Evolutionary conservation across 2,113 vertebrate species (phyloP).

Genomic region (Peucedramus taeniatus): DNA sequence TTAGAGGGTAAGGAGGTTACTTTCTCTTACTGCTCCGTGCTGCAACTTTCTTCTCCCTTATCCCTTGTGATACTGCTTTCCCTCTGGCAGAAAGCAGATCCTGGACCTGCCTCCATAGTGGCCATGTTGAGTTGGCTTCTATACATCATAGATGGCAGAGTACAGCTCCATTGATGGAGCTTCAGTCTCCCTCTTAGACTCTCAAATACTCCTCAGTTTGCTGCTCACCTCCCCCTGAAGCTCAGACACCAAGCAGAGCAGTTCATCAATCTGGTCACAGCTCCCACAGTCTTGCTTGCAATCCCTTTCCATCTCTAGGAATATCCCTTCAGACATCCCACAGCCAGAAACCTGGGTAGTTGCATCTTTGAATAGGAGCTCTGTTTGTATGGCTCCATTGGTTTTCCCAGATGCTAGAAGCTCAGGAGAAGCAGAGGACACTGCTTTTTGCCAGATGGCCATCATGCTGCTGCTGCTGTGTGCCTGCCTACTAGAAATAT

Average conservation of each 20-base stretch:
- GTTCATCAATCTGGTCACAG: neutral
- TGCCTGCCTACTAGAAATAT: neutral
- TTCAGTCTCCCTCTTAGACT: neutral
- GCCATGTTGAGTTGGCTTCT: neutral
- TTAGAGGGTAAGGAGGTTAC: neutral
- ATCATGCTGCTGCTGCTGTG: neutral
- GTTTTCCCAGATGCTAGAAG: neutral
- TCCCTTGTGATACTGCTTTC: neutral
- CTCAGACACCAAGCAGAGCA: neutral
- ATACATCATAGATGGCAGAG: neutral
- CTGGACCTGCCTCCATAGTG: neutral
- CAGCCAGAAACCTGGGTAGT: neutral
- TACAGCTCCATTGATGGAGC: neutral
- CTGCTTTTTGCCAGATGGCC: neutral
- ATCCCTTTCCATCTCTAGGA: neutral
- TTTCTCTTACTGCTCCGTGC: neutral
- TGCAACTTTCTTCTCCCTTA: neutral
- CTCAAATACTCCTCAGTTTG: neutral
- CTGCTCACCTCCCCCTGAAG: neutral
- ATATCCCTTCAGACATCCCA: neutral
- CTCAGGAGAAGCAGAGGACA: neutral
- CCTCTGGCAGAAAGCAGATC: neutral
- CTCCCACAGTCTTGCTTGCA: neutral
- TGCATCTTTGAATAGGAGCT: neutral
- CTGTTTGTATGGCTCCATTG: neutral